Base-by-base conservation (phyloP, 2,797 vertebrate genomes). In the Hoplostethus mediterraneus region DNA sequence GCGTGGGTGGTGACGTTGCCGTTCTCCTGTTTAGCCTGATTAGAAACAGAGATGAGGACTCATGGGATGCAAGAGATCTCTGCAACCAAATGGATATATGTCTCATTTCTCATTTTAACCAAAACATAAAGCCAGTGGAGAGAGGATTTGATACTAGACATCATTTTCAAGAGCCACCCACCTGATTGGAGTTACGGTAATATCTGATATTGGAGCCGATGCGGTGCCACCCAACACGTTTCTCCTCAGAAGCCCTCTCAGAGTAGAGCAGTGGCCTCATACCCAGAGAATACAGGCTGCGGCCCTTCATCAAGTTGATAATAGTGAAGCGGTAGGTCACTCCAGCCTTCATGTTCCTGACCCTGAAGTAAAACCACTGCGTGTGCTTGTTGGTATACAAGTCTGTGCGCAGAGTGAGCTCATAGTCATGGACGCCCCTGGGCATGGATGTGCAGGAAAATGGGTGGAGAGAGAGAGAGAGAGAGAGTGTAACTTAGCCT, bases 291-390 rank as follows among this genome's bases (percentile, higher is more conserved):
- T 98, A 98, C 54, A 99, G 94, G 75, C 97, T 98, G 86, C 92
- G 96, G 71, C 94, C 82, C 84, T 99, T 99, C 67, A 95, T 96
- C 88, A 99, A 60, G 92, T 98, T 99, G 81, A 94, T 54, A 0
- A 99, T 96, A 49, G 96, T 98, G 93, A 99, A 99, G 77, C 95
- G 95, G 73, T 98, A 98, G 2, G 89, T 93, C 0, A 90, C 76
- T 0, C 87, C 94, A 2, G 87, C 94, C 33, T 93, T 95, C 75
- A 94, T 97, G 89, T 98, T 98, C 80, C 92, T 94, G 59, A 99
- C 91, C n/a, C 95, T 93, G 90, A 99, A 99, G 89, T 98, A 99
- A 87, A 97, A 99, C 98, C 98, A 99, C 87, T 99, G 98, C 0
- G 96, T 98, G 90, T 99, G 96, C 72, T 97, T 98, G 81, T 78